Evolutionary conservation across 2,797 vertebrate species (phyloP), one percentile per base, ranked within the genome.

Genomic region (Hydrolagus colliei): DNA sequence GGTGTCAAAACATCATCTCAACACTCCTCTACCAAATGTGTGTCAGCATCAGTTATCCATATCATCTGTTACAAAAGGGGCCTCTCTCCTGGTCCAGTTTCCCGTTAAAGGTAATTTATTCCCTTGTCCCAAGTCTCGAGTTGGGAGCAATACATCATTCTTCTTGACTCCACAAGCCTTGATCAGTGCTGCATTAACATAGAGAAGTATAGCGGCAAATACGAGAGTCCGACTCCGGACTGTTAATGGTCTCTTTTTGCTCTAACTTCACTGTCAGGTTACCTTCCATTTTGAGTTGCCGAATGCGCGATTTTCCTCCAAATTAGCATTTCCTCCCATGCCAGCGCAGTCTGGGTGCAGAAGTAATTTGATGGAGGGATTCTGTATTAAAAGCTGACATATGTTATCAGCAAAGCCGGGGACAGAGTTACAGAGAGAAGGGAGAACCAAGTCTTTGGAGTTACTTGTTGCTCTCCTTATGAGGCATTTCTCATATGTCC

Each of bases 401-500:
- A 95, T 96, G 96, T 93, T 94, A 92, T 89, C 92, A 91, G 91
- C 93, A 91, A 52, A 52, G 41, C 41, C 41, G 41, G 41, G 41
- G 94, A 92, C 91, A 90, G 90, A 88, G 91, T 52, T 90, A 87
- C 89, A 90, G 65, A 52, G 27, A 35, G 27, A 71, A 71, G 71
- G 89, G 88, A 86, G 88, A 62, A 75, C 86, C 72, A 88, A 90
- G 91, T 76, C 89, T 91, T 91, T 88, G 86, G 89, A 88, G 90
- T 90, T 89, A 91, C 93, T 93, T 92, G 94, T 92, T 88, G 92
- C 90, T 92, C 91, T 90, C 92, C 87, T 91, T 91, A 92, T 89
- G 90, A 92, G 93, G 92, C 91, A 90, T 93, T 95, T 95, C 93
- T 95, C 93, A 93, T 93, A 91, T 88, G 87, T 89, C 91, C 93